Evolutionary conservation across 2,113 vertebrate species (phyloP).

Genomic region (Probosciger aterrimus): DNA sequence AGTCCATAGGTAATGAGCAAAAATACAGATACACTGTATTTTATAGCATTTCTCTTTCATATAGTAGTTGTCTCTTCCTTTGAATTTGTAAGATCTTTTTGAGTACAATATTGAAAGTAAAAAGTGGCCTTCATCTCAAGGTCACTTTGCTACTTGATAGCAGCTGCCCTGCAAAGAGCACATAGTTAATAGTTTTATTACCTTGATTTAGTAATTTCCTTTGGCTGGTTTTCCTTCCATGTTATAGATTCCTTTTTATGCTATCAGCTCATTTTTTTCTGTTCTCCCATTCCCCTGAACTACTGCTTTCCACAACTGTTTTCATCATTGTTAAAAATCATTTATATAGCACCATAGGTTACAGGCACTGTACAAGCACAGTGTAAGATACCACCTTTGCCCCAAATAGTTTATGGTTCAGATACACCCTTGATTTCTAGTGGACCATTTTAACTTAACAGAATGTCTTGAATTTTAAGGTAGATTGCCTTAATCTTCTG

Average conservation of each 20-base stretch:
- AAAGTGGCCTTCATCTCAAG: not conserved
- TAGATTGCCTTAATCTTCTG: not conserved
- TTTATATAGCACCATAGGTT: conserved; percentile 9
- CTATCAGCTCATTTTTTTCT: not conserved
- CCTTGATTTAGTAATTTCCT: not conserved
- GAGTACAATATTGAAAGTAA: not conserved
- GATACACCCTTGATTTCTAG: not conserved
- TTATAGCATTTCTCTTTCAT: not conserved
- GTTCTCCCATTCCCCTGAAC: not conserved
- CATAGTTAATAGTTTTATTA: conserved; percentile 14
- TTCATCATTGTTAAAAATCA: conserved; percentile 13
- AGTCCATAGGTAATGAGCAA: not conserved
- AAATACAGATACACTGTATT: not conserved
- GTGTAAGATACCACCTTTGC: not conserved
- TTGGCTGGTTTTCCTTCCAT: not conserved
- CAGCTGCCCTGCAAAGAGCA: not conserved
- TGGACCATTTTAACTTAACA: not conserved
- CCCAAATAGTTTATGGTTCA: not conserved
- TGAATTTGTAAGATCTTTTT: not conserved
- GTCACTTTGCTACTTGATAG: not conserved
- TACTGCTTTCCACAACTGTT: not conserved
- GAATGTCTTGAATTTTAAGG: not conserved
- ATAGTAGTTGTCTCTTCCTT: not conserved
- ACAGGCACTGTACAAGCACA: not conserved
- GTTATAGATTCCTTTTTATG: not conserved